Percentiles rank a stretch among this genome's conserved stretches.
Conservation (phyloP, 2,797 vertebrate genomes). For the Rousettus madagascariensis region DNA sequence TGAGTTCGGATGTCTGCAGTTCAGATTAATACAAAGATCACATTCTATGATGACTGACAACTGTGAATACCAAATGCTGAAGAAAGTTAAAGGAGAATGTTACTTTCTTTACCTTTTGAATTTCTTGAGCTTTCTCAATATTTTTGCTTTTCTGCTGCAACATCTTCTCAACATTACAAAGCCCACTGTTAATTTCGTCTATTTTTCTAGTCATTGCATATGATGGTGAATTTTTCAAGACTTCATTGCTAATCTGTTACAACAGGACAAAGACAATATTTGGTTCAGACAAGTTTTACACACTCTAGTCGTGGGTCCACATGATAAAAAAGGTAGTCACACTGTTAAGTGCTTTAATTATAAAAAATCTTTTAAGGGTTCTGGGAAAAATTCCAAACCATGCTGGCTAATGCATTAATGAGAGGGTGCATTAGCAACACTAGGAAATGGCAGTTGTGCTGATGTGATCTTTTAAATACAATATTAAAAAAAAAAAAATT, state of each 20-base stretch:
- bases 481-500: background rate
- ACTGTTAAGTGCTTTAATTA: background rate
- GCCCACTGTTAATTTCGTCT: slow-evolving; percentile 88
- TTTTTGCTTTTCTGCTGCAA: slow-evolving; percentile 88
- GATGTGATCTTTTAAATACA: slow-evolving; percentile 1
- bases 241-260: slow-evolving; percentile 81
- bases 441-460: background rate
- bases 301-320: background rate
- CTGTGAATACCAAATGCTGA: background rate
- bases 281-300: background rate
- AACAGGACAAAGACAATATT: background rate
- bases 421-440: too few relatives aligned
- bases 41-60: background rate
- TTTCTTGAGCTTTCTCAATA: slow-evolving; percentile 87
- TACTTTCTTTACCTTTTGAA: slow-evolving; percentile 90
- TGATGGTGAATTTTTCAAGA: slow-evolving; percentile 86
- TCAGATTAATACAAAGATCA: background rate
- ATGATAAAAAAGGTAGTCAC: background rate
- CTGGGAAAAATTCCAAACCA: background rate
- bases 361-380: background rate
- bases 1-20: background rate
- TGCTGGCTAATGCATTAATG: background rate
- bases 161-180: slow-evolving; percentile 88
- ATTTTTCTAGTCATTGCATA: slow-evolving; percentile 88
- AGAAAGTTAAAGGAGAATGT: background rate